Base-by-base conservation (phyloP, 2,113 vertebrate species). In the Heterotis niloticus region DNA sequence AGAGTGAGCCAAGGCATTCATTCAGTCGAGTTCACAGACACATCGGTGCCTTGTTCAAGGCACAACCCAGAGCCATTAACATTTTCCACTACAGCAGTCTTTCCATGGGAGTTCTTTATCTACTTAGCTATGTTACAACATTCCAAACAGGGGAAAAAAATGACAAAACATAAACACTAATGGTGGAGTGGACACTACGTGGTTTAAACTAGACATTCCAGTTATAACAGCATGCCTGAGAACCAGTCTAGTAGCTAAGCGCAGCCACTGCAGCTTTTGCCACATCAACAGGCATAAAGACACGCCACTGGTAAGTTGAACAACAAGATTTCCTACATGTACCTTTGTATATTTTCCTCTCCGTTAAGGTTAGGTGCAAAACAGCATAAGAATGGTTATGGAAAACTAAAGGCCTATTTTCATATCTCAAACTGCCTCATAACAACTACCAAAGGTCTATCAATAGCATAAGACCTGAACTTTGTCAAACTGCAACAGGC, bases 201-300 rank as follows among this genome's bases (percentile, higher is more conserved):
- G 23, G 69, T 72, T 72, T 72, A 54, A 14, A 72, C 5, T 23
- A 54, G 44, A 56, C 23, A 74, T 57, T 74, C 52, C 23, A 59
- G 71, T 28, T 74, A 74, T 74, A 74, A 57, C 71, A 59, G 24
- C 24, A n/a, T 14, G 52, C 71, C 26, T 74, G 52, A 26, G 52
- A 73, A 26, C 10, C 71, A 18, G 34, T 74, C 71, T 26, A 74
- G 34, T 11, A 54, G 23, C 13, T 44, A 44, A 44, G 26, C 57
- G 56, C 71, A 59, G 54, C 54, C 54, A 57, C 57, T 17, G 5
- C 10, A 20, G n/a, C 71, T 59, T 56, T 51, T 57, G 24, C 54
- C 71, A 74, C n/a, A 56, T 26, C 52, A 24, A 57, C 52, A 59
- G 5, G 52, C 52, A 74, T 24, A 28, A 23, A 74, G 52, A 56